Percentiles rank a stretch among this genome's conserved stretches.
Conservation (phyloP, 2,113 vertebrate species). For the Corythornis madagascariensis region DNA sequence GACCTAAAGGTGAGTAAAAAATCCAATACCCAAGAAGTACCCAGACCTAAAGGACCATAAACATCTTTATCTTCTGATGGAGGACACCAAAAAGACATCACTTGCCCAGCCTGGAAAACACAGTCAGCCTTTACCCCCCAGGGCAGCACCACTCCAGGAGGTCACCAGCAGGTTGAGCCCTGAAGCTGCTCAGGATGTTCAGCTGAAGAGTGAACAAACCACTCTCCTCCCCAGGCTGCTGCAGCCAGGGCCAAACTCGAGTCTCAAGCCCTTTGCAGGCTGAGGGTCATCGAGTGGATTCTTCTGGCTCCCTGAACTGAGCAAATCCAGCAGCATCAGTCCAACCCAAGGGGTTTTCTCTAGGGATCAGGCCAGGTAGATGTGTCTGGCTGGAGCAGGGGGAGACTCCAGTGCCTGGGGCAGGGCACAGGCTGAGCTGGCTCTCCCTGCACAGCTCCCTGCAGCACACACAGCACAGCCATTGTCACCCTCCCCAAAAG, state of each 20-base stretch:
- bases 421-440: background rate
- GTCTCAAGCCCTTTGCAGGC: background rate
- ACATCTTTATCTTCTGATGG: background rate
- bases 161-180: background rate
- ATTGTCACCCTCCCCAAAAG: background rate
- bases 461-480: background rate
- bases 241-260: background rate
- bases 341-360: background rate
- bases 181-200: background rate
- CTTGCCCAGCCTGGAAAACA: background rate
- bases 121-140: accelerated
- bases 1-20: background rate
- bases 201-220: background rate
- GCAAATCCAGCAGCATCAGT: background rate
- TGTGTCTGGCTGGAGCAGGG: accelerated
- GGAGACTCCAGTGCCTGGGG: background rate
- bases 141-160: background rate
- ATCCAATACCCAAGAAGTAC: background rate
- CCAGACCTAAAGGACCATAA: background rate
- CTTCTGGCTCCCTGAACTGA: background rate
- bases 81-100: background rate
- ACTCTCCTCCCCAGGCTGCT: background rate
- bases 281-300: background rate
- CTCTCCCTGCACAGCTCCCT: background rate
- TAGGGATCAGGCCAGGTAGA: background rate